Conservation (phyloP, 1,140 invertebrate genomes). For the Sitodiplosis mosellana region DNA sequence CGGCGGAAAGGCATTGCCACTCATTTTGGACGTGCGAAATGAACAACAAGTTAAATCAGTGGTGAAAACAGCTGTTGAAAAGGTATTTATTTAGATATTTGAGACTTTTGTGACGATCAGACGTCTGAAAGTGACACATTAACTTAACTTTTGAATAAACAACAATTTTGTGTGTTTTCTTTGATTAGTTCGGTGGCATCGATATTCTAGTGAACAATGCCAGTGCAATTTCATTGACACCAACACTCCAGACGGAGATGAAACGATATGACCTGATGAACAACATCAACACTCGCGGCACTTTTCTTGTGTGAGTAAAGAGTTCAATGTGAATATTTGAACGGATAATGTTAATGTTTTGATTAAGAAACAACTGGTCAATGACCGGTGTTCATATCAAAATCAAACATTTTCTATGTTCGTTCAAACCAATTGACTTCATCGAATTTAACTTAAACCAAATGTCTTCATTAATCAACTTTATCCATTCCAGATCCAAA, state of each 20-base stretch:
- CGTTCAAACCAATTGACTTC: no score
- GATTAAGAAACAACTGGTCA: no score
- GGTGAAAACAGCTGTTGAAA: constrained; percentile 69
- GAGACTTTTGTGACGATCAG: neutral
- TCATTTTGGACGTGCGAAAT: constrained; percentile 84
- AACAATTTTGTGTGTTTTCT: constrained; percentile 2
- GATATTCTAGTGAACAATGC: constrained; percentile 94
- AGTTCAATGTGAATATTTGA: no score
- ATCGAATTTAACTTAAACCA: no score
- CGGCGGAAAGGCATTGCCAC: constrained; percentile 81
- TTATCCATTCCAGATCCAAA: constrained; percentile 55
- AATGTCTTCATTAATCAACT: no score
- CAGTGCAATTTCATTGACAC: constrained; percentile 84
- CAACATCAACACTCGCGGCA: constrained; percentile 76
- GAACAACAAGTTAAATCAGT: constrained; percentile 66
- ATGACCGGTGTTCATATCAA: no score
- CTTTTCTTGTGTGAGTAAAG: constrained; percentile 79
- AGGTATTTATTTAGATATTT: no score
- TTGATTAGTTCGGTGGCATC: constrained; percentile 71
- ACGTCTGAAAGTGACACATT: neutral
- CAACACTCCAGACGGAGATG: constrained; percentile 77
- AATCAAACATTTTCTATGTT: no score
- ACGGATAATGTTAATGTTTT: constrained; percentile 3
- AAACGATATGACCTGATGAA: constrained; percentile 93
- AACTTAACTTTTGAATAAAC: neutral